Base-by-base conservation (phyloP, 2,113 vertebrate genomes). In the Microcebus murinus region DNA sequence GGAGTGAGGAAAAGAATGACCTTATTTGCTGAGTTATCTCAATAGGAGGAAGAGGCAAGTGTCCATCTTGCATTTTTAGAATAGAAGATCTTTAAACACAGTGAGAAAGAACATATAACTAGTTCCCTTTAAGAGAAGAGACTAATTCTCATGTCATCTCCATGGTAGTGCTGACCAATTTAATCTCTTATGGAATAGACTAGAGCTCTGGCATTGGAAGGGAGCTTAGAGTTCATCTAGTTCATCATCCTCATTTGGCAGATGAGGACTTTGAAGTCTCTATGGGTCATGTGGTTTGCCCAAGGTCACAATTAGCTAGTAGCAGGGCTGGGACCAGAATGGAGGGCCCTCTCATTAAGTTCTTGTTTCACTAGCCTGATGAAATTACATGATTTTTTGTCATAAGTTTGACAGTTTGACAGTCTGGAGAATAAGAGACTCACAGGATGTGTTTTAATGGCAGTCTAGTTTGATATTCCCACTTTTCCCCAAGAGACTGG, bases 371-470 rank as follows among this genome's bases (percentile, higher is more conserved):
- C n/a, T 83, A 25, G 45, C 36, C 70, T 36, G 9, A 57, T 65
- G 34, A 87, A 90, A 97, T 80, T 87, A 34, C 18, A 21, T 63
- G 39, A 11, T 10, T 87, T 77, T 79, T 94, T 50, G 36, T 57
- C 17, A 0, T 85, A 61, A 94, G n/a, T 94, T 92, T 95, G 91
- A 95, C 57, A 86, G 61, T 88, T 97, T 96, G 91, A 48, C 81
- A 92, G 81, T 61, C 81, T 91, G 14, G 67, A 97, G 76, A 91
- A 76, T 80, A 82, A 84, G 80, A 74, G 21, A 79, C 34, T 74
- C 57, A 81, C 23, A 92, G 48, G 48, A 57, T 96, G 57, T 94
- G 42, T 94, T 96, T 92, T 88, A 88, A 65, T 29, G 63, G 48
- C 65, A 94, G 27, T 87, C 13, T 85, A 68, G 61, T 71, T 95